Conservation (phyloP, 2,797 vertebrate genomes). For the Strix occidentalis region DNA sequence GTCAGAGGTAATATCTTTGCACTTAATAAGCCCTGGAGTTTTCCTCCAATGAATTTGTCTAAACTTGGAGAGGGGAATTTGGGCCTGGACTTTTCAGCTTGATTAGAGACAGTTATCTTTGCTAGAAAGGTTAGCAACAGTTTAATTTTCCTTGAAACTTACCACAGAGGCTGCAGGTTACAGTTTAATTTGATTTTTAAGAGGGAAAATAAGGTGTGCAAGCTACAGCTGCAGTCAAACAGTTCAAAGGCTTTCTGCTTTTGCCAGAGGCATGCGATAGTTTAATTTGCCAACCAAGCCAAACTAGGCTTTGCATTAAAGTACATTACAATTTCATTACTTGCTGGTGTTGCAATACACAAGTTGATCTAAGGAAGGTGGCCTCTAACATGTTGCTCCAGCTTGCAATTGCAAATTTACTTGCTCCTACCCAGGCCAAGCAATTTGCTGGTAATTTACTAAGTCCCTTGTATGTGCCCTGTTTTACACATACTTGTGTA, state of each 20-base stretch:
- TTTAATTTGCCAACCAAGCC: slow-evolving; percentile 60
- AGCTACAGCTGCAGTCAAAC: slow-evolving; percentile 52
- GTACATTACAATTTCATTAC: slow-evolving; percentile 55
- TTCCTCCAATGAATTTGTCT: slow-evolving; percentile 39
- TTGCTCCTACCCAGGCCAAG: not conserved
- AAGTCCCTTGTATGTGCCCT: not conserved
- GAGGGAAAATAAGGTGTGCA: slow-evolving; percentile 49
- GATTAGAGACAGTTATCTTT: slow-evolving; percentile 61
- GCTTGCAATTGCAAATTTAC: slow-evolving; percentile 47
- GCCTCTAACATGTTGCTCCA: slow-evolving; percentile 44
- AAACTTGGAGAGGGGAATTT: slow-evolving; percentile 53
- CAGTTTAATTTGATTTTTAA: slow-evolving; percentile 65
- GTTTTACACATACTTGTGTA: not conserved
- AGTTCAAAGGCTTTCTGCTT: slow-evolving; percentile 64
- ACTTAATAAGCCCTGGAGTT: slow-evolving; percentile 25
- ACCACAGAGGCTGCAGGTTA: slow-evolving; percentile 45
- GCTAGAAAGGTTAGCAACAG: slow-evolving; percentile 49
- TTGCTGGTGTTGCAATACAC: slow-evolving; percentile 57
- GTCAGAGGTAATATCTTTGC: slow-evolving; percentile 23
- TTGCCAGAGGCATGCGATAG: slow-evolving; percentile 58
- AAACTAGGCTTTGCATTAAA: slow-evolving; percentile 56
- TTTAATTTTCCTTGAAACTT: slow-evolving; percentile 63
- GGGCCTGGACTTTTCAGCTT: slow-evolving; percentile 1
- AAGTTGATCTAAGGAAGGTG: slow-evolving; percentile 58
- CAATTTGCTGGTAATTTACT: not conserved